Percentiles rank a stretch among this genome's conserved stretches.
Conservation (phyloP, 2,888 invertebrate genomes). For the Drosophila acutilabella region DNA sequence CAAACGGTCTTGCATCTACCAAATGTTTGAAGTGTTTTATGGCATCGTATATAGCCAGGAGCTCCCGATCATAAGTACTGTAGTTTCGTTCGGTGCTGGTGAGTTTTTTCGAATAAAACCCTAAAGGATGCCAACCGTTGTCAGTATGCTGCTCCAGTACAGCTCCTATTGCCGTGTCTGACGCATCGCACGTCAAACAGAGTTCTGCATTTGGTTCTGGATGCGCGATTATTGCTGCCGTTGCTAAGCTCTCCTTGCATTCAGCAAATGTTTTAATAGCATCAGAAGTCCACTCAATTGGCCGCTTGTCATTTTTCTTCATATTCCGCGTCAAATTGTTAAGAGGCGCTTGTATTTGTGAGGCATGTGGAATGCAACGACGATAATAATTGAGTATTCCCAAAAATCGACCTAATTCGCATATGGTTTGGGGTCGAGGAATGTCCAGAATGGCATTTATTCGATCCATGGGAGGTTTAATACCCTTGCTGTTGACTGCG, state of each 20-base stretch:
- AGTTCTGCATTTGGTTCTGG: background rate
- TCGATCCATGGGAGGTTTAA: background rate
- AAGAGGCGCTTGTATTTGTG: background rate
- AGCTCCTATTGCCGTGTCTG: background rate
- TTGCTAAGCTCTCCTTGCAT: conserved; percentile 1
- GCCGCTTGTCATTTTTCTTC: conserved; percentile 4
- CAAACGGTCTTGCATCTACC: conserved; percentile 3
- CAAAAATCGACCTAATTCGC: background rate
- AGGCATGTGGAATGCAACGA: conserved; percentile 1
- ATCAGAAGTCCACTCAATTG: conserved; percentile 4
- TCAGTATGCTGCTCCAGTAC: background rate
- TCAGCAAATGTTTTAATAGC: background rate
- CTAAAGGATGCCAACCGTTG: background rate
- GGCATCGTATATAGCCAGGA: background rate
- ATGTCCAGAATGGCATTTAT: background rate
- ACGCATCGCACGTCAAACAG: background rate
- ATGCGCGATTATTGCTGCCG: background rate
- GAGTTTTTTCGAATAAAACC: conserved; percentile 4
- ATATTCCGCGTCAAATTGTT: background rate
- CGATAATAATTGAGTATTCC: background rate
- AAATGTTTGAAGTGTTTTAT: conserved; percentile 14
- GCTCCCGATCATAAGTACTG: background rate
- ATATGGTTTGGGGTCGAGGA: background rate
- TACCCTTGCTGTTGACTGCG: background rate
- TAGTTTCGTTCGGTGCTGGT: background rate